These are phyloP conservation scores for Gallinago nigripennis DNA, from an alignment of 2,797 vertebrate species.

Conservation along the genomic window DNA sequence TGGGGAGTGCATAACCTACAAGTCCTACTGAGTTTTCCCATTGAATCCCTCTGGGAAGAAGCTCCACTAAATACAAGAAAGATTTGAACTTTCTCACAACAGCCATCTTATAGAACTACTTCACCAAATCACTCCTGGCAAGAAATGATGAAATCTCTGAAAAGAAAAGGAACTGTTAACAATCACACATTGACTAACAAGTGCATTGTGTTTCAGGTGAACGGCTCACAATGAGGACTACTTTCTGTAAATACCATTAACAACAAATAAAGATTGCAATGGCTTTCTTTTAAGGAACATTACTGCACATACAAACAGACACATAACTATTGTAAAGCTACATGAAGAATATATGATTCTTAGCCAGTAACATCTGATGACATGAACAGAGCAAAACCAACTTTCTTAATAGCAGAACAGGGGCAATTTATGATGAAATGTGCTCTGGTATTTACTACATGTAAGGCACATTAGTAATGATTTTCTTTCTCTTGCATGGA, in stretches of 20 bases:
- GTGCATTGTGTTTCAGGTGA: background rate
- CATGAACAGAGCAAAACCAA: background rate
- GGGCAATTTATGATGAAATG: background rate
- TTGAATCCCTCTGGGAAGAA: background rate
- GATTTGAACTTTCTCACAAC: background rate
- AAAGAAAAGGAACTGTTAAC: background rate
- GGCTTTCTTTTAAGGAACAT: background rate
- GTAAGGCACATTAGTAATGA: background rate
- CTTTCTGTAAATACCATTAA: background rate
- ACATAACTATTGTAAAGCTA: background rate
- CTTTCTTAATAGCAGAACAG: background rate
- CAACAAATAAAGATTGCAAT: background rate
- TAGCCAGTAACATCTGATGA: background rate
- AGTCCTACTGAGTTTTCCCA: background rate
- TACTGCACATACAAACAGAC: rapidly evolving
- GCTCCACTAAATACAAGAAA: background rate
- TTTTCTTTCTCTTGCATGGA: background rate
- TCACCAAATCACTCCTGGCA: background rate
- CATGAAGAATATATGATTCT: background rate
- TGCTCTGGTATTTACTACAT: background rate
- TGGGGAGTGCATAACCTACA: background rate
- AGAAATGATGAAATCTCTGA: background rate
- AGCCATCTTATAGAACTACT: background rate
- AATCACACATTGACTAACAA: background rate
- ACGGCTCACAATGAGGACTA: background rate